These are phyloP conservation scores for Neotoma lepida DNA, from an alignment of 2,113 vertebrate genomes.

Conservation along the genomic window DNA sequence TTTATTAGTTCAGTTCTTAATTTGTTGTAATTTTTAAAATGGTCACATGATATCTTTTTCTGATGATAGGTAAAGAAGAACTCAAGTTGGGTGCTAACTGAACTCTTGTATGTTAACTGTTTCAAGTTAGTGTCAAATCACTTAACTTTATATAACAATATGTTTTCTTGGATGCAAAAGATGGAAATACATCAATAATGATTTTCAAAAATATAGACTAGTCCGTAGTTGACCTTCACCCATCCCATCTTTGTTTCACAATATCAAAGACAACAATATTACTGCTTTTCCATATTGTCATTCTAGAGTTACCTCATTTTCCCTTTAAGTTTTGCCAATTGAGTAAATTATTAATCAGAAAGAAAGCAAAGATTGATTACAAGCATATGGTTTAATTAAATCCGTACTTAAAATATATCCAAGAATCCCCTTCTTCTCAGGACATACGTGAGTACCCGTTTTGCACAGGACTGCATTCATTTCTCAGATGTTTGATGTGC, in stretches of 20 bases:
- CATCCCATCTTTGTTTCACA: background rate
- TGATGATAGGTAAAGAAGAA: background rate
- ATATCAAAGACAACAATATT: background rate
- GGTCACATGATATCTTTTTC: background rate
- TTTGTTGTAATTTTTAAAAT: background rate
- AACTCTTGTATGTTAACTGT: background rate
- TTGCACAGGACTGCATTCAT: background rate
- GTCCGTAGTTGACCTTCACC: background rate
- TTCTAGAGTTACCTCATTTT: background rate
- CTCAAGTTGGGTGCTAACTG: background rate
- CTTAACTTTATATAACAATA: background rate
- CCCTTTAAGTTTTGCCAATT: background rate
- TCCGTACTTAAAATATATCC: background rate
- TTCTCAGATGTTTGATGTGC: background rate
- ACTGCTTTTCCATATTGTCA: background rate
- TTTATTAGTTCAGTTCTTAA: constrained; percentile 41
- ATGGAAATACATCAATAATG: background rate
- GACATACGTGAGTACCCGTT: rapidly evolving
- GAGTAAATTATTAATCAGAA: constrained; percentile 15
- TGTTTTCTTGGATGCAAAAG: background rate
- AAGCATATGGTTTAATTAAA: constrained; percentile 14
- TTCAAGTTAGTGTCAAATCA: background rate
- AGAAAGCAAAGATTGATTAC: background rate
- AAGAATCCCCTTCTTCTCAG: background rate
- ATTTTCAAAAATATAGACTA: background rate